phyloP scores from a whole-genome alignment of 2,888 invertebrate species.

The Agrotis segetum region DNA sequence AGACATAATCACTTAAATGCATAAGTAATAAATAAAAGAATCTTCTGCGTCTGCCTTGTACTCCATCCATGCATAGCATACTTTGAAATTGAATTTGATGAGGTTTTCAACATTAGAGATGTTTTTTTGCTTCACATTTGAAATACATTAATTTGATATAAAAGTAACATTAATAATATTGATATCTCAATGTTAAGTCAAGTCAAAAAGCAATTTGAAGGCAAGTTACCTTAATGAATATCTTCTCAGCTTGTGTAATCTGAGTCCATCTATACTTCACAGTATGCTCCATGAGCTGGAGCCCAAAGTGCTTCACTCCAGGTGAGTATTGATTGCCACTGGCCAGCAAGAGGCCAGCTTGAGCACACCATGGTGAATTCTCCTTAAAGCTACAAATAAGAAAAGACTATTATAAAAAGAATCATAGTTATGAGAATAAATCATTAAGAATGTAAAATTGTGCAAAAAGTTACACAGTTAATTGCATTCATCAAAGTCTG shows the following conservation, averaged over 20 bases:
- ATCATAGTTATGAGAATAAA: no score
- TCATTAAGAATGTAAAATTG: no score
- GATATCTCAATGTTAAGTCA: not conserved
- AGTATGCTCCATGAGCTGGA: conserved; percentile 98
- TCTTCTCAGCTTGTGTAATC: conserved; percentile 96
- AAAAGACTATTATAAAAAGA: not conserved
- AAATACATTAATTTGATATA: no score
- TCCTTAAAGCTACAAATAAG: conserved; percentile 93
- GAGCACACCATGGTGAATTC: conserved; percentile 96
- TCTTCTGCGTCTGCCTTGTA: not conserved
- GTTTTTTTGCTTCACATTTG: no score
- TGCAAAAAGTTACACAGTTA: not conserved
- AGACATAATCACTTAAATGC: no score
- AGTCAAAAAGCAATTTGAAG: no score
- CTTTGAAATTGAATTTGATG: not conserved
- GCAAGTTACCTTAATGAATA: conserved; percentile 94
- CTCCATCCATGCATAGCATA: not conserved
- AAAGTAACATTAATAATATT: no score
- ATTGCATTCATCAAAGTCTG: not conserved
- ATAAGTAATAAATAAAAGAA: no score
- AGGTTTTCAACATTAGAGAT: not conserved
- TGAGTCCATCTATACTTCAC: conserved; percentile 98
- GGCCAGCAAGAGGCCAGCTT: conserved; percentile 95
- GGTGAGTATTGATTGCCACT: conserved; percentile 94
- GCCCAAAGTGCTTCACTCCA: conserved; percentile 96